phyloP scores from a whole-genome alignment of 2,113 vertebrate genomes.

The Pluvianellus socialis region DNA sequence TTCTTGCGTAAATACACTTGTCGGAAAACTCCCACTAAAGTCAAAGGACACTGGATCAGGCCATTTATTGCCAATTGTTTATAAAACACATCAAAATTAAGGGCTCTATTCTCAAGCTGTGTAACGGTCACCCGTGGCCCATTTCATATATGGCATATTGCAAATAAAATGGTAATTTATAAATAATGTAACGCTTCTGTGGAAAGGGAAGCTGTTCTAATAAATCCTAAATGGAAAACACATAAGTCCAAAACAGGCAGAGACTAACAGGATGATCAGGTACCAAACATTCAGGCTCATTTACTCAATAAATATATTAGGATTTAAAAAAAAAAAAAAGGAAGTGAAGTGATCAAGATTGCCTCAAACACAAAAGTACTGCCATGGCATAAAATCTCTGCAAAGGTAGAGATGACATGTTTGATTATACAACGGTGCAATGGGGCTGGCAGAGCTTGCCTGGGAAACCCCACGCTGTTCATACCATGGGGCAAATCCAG shows the following conservation, averaged over 20 bases:
- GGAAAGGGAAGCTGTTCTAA: not conserved
- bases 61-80: constrained; percentile 53
- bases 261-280: not conserved
- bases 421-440: not conserved
- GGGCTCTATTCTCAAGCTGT: constrained; percentile 40
- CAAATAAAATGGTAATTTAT: constrained; percentile 24
- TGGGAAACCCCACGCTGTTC: not conserved
- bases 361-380: not conserved
- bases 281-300: not conserved
- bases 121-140: not conserved
- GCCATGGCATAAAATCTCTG: not conserved
- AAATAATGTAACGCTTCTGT: not conserved
- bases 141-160: not conserved
- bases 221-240: not conserved
- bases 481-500: not conserved
- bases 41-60: not conserved
- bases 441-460: not conserved
- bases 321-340: not conserved
- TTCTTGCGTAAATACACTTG: not conserved
- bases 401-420: not conserved
- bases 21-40: not conserved
- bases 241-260: not conserved
- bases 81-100: constrained; percentile 48
- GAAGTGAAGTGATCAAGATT: not conserved
- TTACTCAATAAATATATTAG: not conserved